Base-by-base conservation (phyloP, 1,140 invertebrate species). In the Oedothorax gibbosus region DNA sequence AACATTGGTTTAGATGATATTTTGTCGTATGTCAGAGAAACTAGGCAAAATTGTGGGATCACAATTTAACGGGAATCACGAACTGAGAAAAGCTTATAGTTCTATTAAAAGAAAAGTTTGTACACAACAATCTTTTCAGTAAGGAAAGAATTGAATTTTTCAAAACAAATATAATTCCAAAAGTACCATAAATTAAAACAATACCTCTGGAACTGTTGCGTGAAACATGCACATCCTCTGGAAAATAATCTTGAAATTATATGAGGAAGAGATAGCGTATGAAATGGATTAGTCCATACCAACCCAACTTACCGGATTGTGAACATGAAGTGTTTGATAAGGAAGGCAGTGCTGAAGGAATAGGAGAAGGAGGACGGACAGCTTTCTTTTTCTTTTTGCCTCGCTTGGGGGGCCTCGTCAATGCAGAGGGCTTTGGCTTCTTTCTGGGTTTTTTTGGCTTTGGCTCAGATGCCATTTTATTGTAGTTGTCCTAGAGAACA, bases 401-500 rank as follows among this genome's bases (percentile, higher is more conserved):
- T 75, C 94, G 91, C 87, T 93, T 93, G 64, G 92, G 92, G 35
- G 93, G 91, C 86, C 92, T 90, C n/a, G 92, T 93, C 87, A 94
- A 92, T 11, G 93, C 92, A 18, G 94, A 92, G 64, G 94, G 93
- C 88, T 93, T 93, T 20, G 94, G 92, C 87, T 95, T 95, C 90
- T 95, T 95, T 50, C 94, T 91, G n/a, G 93, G 91, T 90, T 94
- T 94, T 91, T 95, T 95, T 90, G 94, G 94, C 90, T 94, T 94
- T 20, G 93, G 92, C 89, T 90, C 89, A 11, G 86, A 75, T 35
- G 88, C 89, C 80, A 94, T 91, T 88, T 93, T 93, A 88, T 94
- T 92, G 89, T 95, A 95, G 89, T 95, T 95, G 88, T 95, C 94
- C 93, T 94, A 88, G 87, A 84, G n/a, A n/a, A 60, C 11, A 60